These are phyloP conservation scores for Apantesis nais DNA, from an alignment of 2,888 invertebrate species.

Conservation along the genomic window DNA sequence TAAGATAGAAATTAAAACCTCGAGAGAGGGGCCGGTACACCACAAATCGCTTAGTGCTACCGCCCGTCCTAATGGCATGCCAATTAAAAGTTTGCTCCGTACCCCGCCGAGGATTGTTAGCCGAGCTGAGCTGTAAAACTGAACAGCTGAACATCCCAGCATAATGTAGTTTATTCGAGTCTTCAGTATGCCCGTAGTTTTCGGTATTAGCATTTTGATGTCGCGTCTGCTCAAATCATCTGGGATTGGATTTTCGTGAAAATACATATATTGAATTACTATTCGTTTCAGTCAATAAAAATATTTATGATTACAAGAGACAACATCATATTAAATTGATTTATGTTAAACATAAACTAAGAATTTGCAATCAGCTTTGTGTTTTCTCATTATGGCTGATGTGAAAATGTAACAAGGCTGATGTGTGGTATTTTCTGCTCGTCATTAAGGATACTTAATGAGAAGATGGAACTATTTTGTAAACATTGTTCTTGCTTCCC, in stretches of 20 bases:
- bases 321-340: too few relatives aligned
- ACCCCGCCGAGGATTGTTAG: slow-evolving; percentile 77
- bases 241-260: slow-evolving; percentile 47
- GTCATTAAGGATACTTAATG: too few relatives aligned
- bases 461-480: not conserved
- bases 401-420: too few relatives aligned
- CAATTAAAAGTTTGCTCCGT: slow-evolving; percentile 84
- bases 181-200: slow-evolving; percentile 66
- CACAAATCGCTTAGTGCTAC: slow-evolving; percentile 85
- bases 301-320: not conserved
- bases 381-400: too few relatives aligned
- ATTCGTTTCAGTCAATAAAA: not conserved
- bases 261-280: slow-evolving; percentile 22
- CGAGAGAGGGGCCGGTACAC: slow-evolving; percentile 82
- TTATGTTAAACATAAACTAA: not conserved
- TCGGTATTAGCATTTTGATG: slow-evolving; percentile 79
- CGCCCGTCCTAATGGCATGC: slow-evolving; percentile 84
- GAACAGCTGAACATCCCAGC: slow-evolving; percentile 74
- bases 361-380: too few relatives aligned
- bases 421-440: too few relatives aligned
- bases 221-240: slow-evolving; percentile 57
- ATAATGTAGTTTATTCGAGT: slow-evolving; percentile 78
- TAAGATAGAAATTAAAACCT: slow-evolving; percentile 79
- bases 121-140: slow-evolving; percentile 77
- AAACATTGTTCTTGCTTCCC: not conserved